Evolutionary conservation across 35 echinoderm and acorn worm genomes (phyloP), one percentile per base, ranked within the genome.

Genomic region (Stichopus chloronotus): DNA sequence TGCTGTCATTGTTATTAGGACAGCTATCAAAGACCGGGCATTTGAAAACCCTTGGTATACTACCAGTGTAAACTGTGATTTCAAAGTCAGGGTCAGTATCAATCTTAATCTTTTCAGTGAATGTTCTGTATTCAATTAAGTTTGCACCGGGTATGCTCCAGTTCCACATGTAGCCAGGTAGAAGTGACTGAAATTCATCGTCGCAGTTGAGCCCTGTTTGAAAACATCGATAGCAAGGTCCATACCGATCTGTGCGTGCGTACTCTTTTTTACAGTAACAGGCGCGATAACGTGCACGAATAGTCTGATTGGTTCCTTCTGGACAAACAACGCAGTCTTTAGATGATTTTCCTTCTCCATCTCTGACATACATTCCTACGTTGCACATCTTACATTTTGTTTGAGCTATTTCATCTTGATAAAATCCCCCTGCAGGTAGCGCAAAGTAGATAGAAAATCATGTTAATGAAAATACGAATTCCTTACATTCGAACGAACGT

Each of bases 151-250:
- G 57, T 25, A 84, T 90, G 17, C 25, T 55, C 93, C 93, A 94
- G 65, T 74, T 94, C 93, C 93, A 94, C 57, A 24, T 78, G 43
- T 88, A 94, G 4, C 93, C 93, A 14, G 93, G 84, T 7, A 81
- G 43, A 3, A 94, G 85, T 4, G 86, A 76, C 13, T 79, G 57
- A 56, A 90, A 94, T 30, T 94, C 93, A 8, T 59, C 53, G 25
- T 53, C 60, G 57, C 93, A 94, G 72, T 90, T 81, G 19, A 94
- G 11, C 22, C 93, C 93, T 80, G 81, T 54, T n/a, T 54, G 13
- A 6, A 76, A 55, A 58, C 93, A 94, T 10, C 16, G 86, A 59
- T 13, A 24, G 85, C 93, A 94, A 13, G 22, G 9, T 19, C 85
- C 72, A n/a, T 77, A 94, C 19, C 93, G 84, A 52, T 94, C 25